Base-by-base conservation (phyloP, 2,797 vertebrate species). In the Neosilurus mollespiculum region DNA sequence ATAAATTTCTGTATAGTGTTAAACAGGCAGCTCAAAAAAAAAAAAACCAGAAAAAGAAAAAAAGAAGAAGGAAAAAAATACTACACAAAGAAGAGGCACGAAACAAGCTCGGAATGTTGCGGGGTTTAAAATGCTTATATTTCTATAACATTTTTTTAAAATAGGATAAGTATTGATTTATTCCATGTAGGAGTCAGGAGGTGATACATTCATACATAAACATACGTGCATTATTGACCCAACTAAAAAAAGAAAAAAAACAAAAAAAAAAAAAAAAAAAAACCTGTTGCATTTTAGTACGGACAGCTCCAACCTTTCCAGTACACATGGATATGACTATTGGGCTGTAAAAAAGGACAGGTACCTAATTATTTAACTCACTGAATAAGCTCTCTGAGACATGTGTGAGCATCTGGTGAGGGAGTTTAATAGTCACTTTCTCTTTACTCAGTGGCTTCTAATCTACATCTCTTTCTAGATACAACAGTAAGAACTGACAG, bases 81-180 rank as follows among this genome's bases (percentile, higher is more conserved):
- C 9, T 7, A 14, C 10, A 14, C 15, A 26, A 73, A 54, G 9
- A 26, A 71, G 10, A n/a, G 49, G 20, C 22, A 5, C 4, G 2
- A 70, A 71, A 71, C 15, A 56, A 30, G 8, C 16, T 75, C 18
- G 37, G 24, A 77, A 61, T 43, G 30, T n/a, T 37, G 73, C 11
- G 22, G 10, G 56, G 37, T 77, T 77, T 77, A n/a, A n/a, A 0
- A 59, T 59, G 20, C 30, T 34, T n/a, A 37, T 83, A 69, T 8
- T 69, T 58, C 9, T 67, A 18, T 30, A 34, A 26, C 10, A 82
- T 77, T 78, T 76, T 53, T 65, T 3, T n/a, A n/a, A 56, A 37
- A 83, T 71, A 85, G 71, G 79, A 84, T 83, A 53, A 83, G 71
- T 81, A 84, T 84, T 82, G 64, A 85, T 87, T 85, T 24, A 82